phyloP scores from a whole-genome alignment of 2,888 invertebrate genomes.

The Chrysotoxum bicinctum region DNA sequence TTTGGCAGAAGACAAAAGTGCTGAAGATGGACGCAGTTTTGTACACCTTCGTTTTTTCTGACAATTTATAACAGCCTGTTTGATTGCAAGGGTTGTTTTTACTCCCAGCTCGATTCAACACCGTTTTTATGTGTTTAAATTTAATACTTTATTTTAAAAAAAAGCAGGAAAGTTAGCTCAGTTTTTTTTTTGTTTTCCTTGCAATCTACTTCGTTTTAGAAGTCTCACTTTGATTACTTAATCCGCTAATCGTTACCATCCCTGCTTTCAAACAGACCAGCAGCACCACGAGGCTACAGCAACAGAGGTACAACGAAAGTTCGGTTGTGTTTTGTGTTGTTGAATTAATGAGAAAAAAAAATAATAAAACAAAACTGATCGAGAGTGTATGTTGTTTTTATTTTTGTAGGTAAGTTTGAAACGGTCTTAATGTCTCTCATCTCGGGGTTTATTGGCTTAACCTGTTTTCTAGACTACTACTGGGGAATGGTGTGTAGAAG shows the following conservation, averaged over 20 bases:
- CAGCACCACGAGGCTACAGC: not conserved
- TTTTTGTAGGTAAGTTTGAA: constrained; percentile 45
- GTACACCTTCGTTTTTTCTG: too few species aligned
- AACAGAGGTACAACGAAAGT: not conserved
- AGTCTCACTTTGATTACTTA: not conserved
- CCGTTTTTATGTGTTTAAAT: too few species aligned
- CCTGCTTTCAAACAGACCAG: constrained; percentile 2
- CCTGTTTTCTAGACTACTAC: constrained; percentile 70
- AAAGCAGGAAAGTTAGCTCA: too few species aligned
- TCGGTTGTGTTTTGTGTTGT: constrained; percentile 21
- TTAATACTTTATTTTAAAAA: too few species aligned
- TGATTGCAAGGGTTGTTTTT: too few species aligned
- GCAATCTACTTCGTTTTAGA: too few species aligned
- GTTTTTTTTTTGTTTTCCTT: too few species aligned
- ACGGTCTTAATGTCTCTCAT: constrained; percentile 72
- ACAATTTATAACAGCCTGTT: too few species aligned
- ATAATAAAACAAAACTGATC: constrained; percentile 59
- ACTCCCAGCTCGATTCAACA: too few species aligned
- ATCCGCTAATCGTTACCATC: not conserved
- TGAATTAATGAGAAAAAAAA: constrained; percentile 23
- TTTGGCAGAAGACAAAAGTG: too few species aligned
- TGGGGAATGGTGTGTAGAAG: constrained; percentile 14
- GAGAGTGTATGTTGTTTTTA: constrained; percentile 36
- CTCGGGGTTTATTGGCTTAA: constrained; percentile 73
- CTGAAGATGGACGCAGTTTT: too few species aligned